These are phyloP conservation scores for Ectemnius cavifrons DNA, from an alignment of 2,888 invertebrate genomes.

Conservation along the genomic window DNA sequence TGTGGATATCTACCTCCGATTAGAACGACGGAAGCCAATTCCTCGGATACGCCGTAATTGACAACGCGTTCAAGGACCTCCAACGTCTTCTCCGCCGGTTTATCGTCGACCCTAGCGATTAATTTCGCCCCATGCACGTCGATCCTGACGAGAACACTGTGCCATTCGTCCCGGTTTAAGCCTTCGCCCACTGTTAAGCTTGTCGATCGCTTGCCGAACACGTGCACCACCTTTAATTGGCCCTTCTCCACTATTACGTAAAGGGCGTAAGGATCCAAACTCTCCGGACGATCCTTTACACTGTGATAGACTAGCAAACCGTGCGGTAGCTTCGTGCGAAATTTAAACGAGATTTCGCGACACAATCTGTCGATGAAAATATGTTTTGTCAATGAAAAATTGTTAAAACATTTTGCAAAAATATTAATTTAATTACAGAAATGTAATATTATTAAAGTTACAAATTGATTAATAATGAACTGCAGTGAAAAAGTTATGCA, in stretches of 20 bases:
- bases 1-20: conserved; percentile 85
- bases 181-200: conserved; percentile 92
- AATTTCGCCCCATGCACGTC: conserved; percentile 92
- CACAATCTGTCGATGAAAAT: conserved; percentile 82
- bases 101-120: conserved; percentile 91
- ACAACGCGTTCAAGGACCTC: conserved; percentile 90
- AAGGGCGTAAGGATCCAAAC: conserved; percentile 92
- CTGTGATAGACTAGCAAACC: conserved; percentile 94
- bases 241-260: conserved; percentile 96
- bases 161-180: conserved; percentile 93
- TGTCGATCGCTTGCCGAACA: conserved; percentile 92
- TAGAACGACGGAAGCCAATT: conserved; percentile 91
- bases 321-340: conserved; percentile 92
- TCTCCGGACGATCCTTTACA: conserved; percentile 89
- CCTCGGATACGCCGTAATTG: conserved; percentile 92
- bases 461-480: no score
- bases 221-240: conserved; percentile 93
- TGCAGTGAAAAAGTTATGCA: no score
- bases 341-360: conserved; percentile 92
- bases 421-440: conserved; percentile 42
- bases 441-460: neutral
- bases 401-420: neutral
- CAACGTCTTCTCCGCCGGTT: conserved; percentile 89
- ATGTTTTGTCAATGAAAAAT: neutral
- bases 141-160: conserved; percentile 91